These are phyloP conservation scores for Lasioglossum figueresi DNA, from an alignment of 2,888 invertebrate genomes.

Conservation along the genomic window DNA sequence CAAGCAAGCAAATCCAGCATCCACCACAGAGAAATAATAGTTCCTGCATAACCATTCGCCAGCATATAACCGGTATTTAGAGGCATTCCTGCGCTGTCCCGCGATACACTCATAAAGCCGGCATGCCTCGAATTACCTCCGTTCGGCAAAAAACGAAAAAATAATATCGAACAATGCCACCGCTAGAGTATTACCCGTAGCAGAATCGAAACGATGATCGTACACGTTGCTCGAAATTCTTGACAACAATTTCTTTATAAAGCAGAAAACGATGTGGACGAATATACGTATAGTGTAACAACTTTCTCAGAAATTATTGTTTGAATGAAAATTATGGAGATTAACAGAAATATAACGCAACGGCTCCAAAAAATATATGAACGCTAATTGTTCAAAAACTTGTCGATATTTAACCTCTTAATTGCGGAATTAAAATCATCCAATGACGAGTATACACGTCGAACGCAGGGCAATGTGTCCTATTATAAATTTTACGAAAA, in stretches of 20 bases:
- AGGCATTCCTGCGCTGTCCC: conserved; percentile 63
- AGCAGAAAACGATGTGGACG: too few relatives aligned
- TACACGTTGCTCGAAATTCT: too few relatives aligned
- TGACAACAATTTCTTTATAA: too few relatives aligned
- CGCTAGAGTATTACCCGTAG: conserved; percentile 41
- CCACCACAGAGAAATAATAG: conserved; percentile 53
- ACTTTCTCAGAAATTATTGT: too few relatives aligned
- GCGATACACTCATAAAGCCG: conserved; percentile 66
- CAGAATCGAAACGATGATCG: conserved; percentile 25
- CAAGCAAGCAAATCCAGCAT: conserved; percentile 56
- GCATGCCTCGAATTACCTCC: conserved; percentile 65
- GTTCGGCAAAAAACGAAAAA: conserved; percentile 22
- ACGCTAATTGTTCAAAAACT: neutral
- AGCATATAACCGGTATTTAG: conserved; percentile 64
- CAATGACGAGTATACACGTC: too few relatives aligned
- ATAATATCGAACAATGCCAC: conserved; percentile 59
- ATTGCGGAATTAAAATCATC: too few relatives aligned
- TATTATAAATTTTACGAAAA: too few relatives aligned
- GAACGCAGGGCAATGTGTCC: too few relatives aligned
- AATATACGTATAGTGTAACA: too few relatives aligned
- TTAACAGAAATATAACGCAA: too few relatives aligned
- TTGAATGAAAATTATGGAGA: too few relatives aligned
- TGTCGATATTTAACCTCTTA: too few relatives aligned
- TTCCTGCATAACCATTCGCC: conserved; percentile 48
- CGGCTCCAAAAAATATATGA: neutral